Conservation (phyloP, 2,113 vertebrate genomes). For the Hippopotamus amphibius region DNA sequence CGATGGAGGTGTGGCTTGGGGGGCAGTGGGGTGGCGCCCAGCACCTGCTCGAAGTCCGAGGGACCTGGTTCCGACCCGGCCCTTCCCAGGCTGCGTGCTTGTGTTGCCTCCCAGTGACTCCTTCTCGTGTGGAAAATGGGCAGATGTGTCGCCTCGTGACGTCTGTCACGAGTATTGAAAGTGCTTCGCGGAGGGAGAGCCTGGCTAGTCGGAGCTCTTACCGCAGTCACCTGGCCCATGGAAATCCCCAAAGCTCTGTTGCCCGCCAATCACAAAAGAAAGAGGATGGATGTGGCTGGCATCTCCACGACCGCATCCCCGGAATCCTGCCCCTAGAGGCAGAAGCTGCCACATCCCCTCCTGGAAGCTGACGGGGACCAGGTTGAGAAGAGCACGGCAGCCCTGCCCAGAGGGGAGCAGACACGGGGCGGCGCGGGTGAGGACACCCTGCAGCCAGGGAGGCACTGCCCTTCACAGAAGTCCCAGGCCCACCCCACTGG, state of each 20-base stretch:
- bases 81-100: neutral
- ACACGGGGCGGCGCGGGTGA: accelerated
- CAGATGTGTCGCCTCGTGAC: accelerated
- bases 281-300: accelerated
- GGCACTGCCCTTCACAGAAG: neutral
- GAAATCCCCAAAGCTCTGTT: neutral
- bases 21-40: neutral
- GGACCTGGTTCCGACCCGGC: neutral
- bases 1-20: neutral
- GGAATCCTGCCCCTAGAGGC: neutral
- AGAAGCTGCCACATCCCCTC: neutral
- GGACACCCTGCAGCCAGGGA: neutral
- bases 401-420: neutral
- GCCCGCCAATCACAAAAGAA: neutral
- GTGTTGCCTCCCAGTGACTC: neutral
- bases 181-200: neutral
- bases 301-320: accelerated
- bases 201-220: neutral
- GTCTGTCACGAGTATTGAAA: neutral
- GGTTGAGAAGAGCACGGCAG: neutral
- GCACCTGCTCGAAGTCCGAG: neutral
- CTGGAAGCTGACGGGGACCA: neutral
- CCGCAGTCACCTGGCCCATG: neutral
- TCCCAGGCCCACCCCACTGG: neutral
- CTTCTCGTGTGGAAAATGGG: neutral